Evolutionary conservation across 2,797 vertebrate species (phyloP).

Genomic region (Ptychobarbus kaznakovi): DNA sequence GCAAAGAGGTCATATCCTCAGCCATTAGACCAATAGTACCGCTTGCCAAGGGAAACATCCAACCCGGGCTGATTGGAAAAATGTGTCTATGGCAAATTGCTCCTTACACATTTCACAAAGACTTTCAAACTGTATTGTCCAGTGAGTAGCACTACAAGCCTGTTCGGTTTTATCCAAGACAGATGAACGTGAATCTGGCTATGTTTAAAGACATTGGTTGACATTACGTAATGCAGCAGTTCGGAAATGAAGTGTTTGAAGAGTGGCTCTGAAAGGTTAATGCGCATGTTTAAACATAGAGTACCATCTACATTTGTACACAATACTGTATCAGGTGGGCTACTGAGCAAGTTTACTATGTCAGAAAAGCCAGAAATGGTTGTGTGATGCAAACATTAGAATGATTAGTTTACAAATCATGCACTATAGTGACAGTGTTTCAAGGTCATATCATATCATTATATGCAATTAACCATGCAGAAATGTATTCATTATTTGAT

Average conservation of each 20-base stretch:
- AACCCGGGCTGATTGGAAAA: neutral
- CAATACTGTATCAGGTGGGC: too few species aligned
- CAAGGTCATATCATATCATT: too few species aligned
- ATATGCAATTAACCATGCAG: too few species aligned
- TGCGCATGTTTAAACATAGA: neutral
- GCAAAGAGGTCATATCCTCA: neutral
- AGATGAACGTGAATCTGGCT: neutral
- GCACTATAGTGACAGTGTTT: too few species aligned
- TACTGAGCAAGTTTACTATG: neutral
- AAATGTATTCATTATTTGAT: neutral
- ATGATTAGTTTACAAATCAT: too few species aligned
- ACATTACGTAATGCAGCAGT: neutral
- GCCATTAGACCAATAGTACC: slow-evolving; percentile 13
- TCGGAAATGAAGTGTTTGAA: neutral
- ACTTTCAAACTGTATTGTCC: neutral
- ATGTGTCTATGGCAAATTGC: neutral
- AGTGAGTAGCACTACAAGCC: neutral
- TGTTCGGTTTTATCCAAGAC: neutral
- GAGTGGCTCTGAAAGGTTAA: neutral
- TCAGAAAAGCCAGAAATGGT: neutral
- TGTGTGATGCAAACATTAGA: too few species aligned
- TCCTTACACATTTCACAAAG: neutral
- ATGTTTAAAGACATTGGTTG: neutral
- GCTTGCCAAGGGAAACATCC: neutral
- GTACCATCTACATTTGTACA: too few species aligned